phyloP scores from a whole-genome alignment of 1,140 invertebrate species.

The Drosophila tropicalis region DNA sequence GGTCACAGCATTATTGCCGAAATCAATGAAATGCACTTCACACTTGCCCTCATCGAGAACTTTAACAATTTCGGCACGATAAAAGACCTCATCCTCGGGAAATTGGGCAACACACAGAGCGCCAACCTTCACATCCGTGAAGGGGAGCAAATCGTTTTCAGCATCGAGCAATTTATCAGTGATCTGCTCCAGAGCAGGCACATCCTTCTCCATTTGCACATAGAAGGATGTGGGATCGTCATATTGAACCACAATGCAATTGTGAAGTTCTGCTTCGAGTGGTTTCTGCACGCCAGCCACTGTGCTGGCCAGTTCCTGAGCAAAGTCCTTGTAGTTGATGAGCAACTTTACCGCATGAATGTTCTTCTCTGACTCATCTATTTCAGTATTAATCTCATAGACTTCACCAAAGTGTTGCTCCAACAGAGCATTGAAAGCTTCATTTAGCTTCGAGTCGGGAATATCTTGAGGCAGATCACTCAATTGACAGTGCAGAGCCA shows the following conservation, averaged over 20 bases:
- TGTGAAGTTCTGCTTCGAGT: constrained; percentile 59
- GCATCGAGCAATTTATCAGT: constrained; percentile 84
- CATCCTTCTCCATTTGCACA: constrained; percentile 86
- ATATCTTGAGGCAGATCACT: constrained; percentile 52
- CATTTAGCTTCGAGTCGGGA: constrained; percentile 45
- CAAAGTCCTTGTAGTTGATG: constrained; percentile 71
- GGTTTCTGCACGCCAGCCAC: constrained; percentile 66
- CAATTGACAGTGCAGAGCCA: constrained; percentile 87
- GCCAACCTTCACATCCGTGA: constrained; percentile 84
- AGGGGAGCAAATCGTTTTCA: constrained; percentile 84
- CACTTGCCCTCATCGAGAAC: constrained; percentile 64
- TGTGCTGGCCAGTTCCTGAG: constrained; percentile 61
- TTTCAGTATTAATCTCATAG: constrained; percentile 61
- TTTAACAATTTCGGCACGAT: constrained; percentile 85
- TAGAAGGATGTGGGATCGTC: constrained; percentile 87
- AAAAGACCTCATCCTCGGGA: constrained; percentile 87
- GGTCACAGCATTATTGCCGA: constrained; percentile 88
- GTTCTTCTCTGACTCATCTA: constrained; percentile 18
- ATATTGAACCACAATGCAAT: constrained; percentile 85
- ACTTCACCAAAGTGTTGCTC: constrained; percentile 78
- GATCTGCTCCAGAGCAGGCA: constrained; percentile 85
- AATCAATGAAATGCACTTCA: constrained; percentile 89
- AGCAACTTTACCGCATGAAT: constrained; percentile 49
- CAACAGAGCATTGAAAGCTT: constrained; percentile 58
- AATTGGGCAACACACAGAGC: constrained; percentile 87